Evolutionary conservation across 1,140 invertebrate species (phyloP).

Genomic region (Mycetomoellerius zeteki): DNA sequence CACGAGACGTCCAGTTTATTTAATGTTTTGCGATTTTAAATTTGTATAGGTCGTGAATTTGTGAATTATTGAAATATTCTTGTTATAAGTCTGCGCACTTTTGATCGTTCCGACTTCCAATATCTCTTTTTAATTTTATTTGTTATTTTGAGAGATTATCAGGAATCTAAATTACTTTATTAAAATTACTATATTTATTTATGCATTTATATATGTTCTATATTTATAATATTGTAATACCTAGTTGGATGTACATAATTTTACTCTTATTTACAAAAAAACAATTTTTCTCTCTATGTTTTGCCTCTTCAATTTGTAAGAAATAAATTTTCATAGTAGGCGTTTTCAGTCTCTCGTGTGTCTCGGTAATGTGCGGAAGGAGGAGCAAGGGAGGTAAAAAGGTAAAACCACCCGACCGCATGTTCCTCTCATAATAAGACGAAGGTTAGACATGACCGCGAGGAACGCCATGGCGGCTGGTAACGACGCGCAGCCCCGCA

Average conservation of each 20-base stretch:
- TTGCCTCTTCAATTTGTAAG: neutral
- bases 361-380: neutral
- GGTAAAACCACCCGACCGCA: conserved; percentile 68
- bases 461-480: conserved; percentile 82
- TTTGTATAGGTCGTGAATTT: too few relatives aligned
- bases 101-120: too few relatives aligned
- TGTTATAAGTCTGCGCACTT: too few relatives aligned
- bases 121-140: too few relatives aligned
- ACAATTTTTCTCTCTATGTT: neutral
- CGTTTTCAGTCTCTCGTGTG: conserved; percentile 31
- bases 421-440: conserved; percentile 81
- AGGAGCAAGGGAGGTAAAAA: conserved; percentile 42
- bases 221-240: neutral
- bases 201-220: neutral
- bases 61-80: too few relatives aligned
- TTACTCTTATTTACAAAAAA: neutral
- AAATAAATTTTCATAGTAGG: conserved; percentile 19
- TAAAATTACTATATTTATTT: neutral
- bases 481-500: conserved; percentile 82
- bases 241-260: neutral
- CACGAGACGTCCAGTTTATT: too few relatives aligned
- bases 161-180: too few relatives aligned
- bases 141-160: too few relatives aligned
- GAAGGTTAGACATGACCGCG: conserved; percentile 84
- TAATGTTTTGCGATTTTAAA: too few relatives aligned